phyloP scores from a whole-genome alignment of 2,888 invertebrate genomes.

The Mayetiola destructor region DNA sequence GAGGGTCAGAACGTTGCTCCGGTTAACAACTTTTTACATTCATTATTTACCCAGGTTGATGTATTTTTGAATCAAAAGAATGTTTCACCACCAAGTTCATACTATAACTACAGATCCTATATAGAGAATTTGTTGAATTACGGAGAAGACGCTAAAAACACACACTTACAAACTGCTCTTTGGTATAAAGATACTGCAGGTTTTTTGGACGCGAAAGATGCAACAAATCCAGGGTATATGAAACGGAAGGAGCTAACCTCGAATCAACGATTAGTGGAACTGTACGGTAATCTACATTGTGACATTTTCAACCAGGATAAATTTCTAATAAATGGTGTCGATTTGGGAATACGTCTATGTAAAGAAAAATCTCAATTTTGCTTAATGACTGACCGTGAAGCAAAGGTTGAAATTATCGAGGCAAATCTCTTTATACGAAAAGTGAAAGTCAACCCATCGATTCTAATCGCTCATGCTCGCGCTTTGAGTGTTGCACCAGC shows the following conservation, averaged over 20 bases:
- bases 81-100: constrained; percentile 13
- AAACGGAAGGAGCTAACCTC: background rate
- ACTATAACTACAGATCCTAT: constrained; percentile 15
- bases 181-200: background rate
- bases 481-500: background rate
- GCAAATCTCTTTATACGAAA: constrained; percentile 10
- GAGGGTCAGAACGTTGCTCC: background rate
- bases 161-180: background rate
- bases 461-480: constrained; percentile 10
- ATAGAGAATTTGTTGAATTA: constrained; percentile 16
- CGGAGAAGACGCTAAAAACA: constrained; percentile 13
- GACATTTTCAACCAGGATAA: constrained; percentile 14
- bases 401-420: constrained; percentile 2
- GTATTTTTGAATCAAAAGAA: constrained; percentile 15
- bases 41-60: constrained; percentile 14
- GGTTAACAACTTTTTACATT: constrained; percentile 15
- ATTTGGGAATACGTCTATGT: background rate
- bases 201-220: background rate
- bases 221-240: constrained; percentile 1
- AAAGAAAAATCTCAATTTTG: constrained; percentile 11
- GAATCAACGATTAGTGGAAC: background rate
- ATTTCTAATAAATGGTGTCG: constrained; percentile 14
- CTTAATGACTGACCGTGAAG: background rate
- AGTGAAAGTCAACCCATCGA: background rate
- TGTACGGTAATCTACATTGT: constrained; percentile 5